Evolutionary conservation across 2,888 invertebrate species (phyloP).

Genomic region (Hydropsyche betteni): DNA sequence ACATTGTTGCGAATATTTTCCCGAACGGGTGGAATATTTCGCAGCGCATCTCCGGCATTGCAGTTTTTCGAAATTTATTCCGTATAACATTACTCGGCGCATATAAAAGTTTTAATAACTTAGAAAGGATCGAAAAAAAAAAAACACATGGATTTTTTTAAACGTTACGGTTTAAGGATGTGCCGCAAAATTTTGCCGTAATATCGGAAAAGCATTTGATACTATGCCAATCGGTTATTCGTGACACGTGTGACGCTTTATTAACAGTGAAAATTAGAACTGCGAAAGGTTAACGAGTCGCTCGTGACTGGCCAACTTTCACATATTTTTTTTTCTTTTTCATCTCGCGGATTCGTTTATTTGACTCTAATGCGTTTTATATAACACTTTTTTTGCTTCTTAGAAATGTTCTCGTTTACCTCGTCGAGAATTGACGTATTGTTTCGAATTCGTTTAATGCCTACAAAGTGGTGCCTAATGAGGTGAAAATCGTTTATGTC

Average conservation of each 20-base stretch:
- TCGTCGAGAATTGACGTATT: too few species aligned
- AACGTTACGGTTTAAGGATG: too few species aligned
- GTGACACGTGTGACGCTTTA: slow-evolving; percentile 33
- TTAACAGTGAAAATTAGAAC: slow-evolving; percentile 27
- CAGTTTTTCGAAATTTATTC: slow-evolving; percentile 22
- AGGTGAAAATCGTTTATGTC: too few species aligned
- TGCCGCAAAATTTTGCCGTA: too few species aligned
- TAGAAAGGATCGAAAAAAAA: too few species aligned
- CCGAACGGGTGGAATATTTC: slow-evolving; percentile 4
- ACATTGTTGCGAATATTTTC: slow-evolving; percentile 27
- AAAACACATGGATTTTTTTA: too few species aligned
- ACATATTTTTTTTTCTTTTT: slow-evolving; percentile 11
- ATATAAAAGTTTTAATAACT: too few species aligned
- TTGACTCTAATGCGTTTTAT: slow-evolving; percentile 19
- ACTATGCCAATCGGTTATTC: slow-evolving; percentile 11
- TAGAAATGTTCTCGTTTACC: too few species aligned
- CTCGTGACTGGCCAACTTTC: slow-evolving; percentile 35
- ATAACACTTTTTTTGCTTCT: neutral
- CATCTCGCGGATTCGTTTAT: slow-evolving; percentile 17
- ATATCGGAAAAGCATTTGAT: neutral
- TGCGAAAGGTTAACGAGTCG: slow-evolving; percentile 33
- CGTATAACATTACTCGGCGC: neutral
- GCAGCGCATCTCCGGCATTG: slow-evolving; percentile 14
- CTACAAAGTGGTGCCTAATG: too few species aligned
- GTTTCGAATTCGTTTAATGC: too few species aligned